Percentiles rank a stretch among this genome's conserved stretches.
Evolutionary conservation across 2,797 vertebrate species (phyloP).

Genomic region (Cygnus olor): DNA sequence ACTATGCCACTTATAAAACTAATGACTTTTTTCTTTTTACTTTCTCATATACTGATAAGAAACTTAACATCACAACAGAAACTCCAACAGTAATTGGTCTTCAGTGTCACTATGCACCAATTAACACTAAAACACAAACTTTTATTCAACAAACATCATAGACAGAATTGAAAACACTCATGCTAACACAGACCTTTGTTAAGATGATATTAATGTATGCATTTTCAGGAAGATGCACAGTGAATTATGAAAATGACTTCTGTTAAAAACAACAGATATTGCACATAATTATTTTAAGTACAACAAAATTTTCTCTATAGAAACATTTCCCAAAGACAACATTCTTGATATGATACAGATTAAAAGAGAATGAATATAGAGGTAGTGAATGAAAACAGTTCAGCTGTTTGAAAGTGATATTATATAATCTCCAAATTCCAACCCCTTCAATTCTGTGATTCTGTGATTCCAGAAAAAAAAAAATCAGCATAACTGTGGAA

Average conservation of each 20-base stretch:
- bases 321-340: background rate
- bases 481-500: background rate
- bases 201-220: background rate
- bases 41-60: slow-evolving; percentile 11
- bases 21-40: slow-evolving; percentile 38
- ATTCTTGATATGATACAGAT: rapidly evolving
- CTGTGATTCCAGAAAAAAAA: background rate
- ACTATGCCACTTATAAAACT: slow-evolving; percentile 30
- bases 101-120: slow-evolving; percentile 6
- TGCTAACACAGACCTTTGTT: background rate
- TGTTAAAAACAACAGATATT: background rate
- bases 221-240: background rate
- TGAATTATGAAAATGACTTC: background rate
- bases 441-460: too few species aligned
- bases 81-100: slow-evolving; percentile 46
- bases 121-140: slow-evolving; percentile 1
- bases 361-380: background rate
- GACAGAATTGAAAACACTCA: background rate
- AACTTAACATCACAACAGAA: slow-evolving; percentile 35
- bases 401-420: background rate
- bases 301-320: background rate
- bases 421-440: background rate
- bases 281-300: background rate
- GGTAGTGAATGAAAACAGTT: background rate
- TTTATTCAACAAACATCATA: background rate